phyloP scores from a whole-genome alignment of 2,113 vertebrate genomes.

The Peromyscus leucopus region DNA sequence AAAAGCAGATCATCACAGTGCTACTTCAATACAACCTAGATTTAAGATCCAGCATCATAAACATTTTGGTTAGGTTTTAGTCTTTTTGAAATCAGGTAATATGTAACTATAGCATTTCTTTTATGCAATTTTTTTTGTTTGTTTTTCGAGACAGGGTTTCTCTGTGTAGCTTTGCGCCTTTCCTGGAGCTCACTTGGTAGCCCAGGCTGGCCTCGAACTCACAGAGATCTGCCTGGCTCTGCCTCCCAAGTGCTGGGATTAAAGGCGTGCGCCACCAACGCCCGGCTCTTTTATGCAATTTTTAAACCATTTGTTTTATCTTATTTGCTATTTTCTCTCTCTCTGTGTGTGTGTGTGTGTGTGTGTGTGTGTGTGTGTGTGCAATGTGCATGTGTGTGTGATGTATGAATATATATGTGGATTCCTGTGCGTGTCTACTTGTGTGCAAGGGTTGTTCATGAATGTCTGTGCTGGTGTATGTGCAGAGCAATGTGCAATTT shows the following conservation, averaged over 20 bases:
- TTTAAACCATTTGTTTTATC: background rate
- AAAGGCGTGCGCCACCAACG: too few relatives aligned
- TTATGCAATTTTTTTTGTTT: background rate
- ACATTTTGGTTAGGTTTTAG: background rate
- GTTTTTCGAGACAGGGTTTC: too few relatives aligned
- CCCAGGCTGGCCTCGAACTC: too few relatives aligned
- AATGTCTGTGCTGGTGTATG: background rate
- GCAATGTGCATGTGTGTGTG: background rate
- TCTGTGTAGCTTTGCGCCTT: too few relatives aligned
- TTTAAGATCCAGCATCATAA: background rate
- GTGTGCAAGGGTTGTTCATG: background rate
- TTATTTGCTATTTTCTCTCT: background rate
- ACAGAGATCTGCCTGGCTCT: too few relatives aligned
- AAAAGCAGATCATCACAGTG: background rate
- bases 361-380: background rate
- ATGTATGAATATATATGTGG: background rate
- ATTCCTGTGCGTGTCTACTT: background rate
- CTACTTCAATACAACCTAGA: background rate
- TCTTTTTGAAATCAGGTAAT: background rate
- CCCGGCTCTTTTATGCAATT: background rate
- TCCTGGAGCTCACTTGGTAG: too few relatives aligned
- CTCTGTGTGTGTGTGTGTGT: background rate
- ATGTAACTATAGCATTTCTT: background rate
- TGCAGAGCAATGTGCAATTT: too few relatives aligned
- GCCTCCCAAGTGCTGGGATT: too few relatives aligned